A percentile compares a stretch with the other conserved stretches of the same genome.
phyloP scores from a whole-genome alignment of 2,797 vertebrate species.

The Paramormyrops hopkinsi region DNA sequence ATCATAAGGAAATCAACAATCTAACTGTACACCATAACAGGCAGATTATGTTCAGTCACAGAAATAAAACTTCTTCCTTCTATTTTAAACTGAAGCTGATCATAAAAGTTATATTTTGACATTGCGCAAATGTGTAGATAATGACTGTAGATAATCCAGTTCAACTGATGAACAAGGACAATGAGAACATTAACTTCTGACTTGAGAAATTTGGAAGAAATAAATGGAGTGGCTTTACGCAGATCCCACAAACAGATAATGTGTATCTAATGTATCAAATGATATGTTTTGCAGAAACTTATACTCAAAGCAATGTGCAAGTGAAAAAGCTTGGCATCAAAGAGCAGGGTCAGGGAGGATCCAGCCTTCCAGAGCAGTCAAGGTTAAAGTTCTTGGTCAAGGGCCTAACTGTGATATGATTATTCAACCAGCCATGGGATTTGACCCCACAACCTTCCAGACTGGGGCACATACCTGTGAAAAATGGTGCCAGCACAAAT shows the following conservation, averaged over 20 bases:
- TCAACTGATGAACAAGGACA: background rate
- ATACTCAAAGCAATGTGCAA: background rate
- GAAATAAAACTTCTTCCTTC: background rate
- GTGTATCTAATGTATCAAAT: background rate
- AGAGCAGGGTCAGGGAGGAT: background rate
- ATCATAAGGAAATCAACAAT: background rate
- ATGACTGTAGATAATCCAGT: background rate
- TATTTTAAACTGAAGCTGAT: background rate
- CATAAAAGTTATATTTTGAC: background rate
- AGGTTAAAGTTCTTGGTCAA: background rate
- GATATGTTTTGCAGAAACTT: background rate
- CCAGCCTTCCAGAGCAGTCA: background rate
- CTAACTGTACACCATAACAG: background rate
- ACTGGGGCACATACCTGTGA: background rate
- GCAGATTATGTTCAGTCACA: background rate
- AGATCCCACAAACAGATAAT: background rate
- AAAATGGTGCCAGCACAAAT: background rate
- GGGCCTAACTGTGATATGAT: background rate
- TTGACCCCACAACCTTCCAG: background rate
- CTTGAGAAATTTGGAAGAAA: background rate
- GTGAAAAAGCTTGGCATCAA: background rate
- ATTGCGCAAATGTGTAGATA: background rate
- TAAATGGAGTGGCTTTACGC: background rate
- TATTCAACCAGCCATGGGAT: background rate
- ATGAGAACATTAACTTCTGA: background rate